Evolutionary conservation across 2,113 vertebrate genomes (phyloP), one percentile per base, ranked within the genome.

Genomic region (Chloroceryle aenea): DNA sequence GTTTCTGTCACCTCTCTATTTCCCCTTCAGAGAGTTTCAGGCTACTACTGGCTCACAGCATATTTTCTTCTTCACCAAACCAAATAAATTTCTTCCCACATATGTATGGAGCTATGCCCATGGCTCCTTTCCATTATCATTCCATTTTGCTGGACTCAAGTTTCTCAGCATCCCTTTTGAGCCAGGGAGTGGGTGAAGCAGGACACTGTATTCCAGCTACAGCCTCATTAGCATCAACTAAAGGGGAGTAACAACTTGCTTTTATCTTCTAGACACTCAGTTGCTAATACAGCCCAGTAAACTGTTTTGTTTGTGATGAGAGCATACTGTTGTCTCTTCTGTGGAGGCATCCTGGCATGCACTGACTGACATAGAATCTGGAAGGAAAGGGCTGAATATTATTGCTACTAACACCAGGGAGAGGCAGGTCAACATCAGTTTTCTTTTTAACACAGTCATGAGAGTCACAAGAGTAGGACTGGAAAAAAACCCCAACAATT

Each of bases 401-500:
- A 74, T 40, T 40, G 12, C n/a, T 53, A 19, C 21, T 79, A 42
- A 30, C 12, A 38, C 26, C 34, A 61, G 50, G 16, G 23, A 75
- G 23, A n/a, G 7, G 19, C 30, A 61, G 20, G 34, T 55, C 0
- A 2, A 38, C 9, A 10, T 34, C 19, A 71, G 23, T 85, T 64
- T 85, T 11, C 12, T 42, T 36, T 80, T 75, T 80, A 58, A 40
- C 38, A 40, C 10, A 29, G 45, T 47, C 19, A 10, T 23, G 13
- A 10, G 25, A 53, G 17, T 47, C 64, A 50, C 48, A 53, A 19
- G 6, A 55, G 34, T 22, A 59, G 52, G 40, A 12, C 27, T 76
- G 25, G 21, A 6, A 36, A 32, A 66, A 58, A 67, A 64, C 2
- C 0, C 38, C 11, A 75, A 10, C 14, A 0, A 0, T 50, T 45